phyloP scores from a whole-genome alignment of 2,113 vertebrate genomes.

The Rhabdomys dilectus region DNA sequence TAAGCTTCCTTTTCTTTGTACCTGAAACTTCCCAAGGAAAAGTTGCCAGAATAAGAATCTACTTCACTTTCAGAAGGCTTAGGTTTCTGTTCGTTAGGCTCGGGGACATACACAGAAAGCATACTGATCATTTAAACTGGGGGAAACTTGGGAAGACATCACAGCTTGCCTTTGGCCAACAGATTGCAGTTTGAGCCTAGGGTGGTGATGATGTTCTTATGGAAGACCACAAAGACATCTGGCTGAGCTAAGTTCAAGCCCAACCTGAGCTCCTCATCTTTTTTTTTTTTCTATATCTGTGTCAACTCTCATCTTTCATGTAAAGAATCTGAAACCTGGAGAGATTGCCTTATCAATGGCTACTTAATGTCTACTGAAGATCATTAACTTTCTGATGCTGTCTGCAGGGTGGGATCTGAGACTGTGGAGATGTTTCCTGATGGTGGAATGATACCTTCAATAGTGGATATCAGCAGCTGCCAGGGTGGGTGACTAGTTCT shows the following conservation, averaged over 20 bases:
- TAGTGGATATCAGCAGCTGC: neutral
- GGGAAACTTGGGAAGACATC: neutral
- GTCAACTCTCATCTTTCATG: neutral
- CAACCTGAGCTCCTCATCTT: neutral
- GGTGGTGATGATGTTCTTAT: neutral
- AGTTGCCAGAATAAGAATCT: neutral
- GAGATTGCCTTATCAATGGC: neutral
- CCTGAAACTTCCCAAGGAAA: constrained; percentile 62
- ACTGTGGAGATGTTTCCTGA: neutral
- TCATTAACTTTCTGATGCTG: neutral
- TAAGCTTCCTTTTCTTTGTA: constrained; percentile 63
- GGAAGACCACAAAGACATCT: neutral
- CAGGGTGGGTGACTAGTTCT: neutral
- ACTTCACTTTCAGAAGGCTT: constrained; percentile 11
- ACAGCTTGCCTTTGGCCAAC: neutral
- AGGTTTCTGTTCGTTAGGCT: neutral
- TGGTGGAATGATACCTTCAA: neutral
- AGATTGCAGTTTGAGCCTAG: neutral
- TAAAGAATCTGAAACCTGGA: neutral
- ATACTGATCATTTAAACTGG: neutral
- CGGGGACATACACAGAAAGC: neutral
- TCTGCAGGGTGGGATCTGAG: constrained; percentile 21
- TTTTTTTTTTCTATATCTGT: neutral
- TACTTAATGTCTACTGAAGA: neutral
- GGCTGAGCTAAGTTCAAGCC: neutral